Evolutionary conservation across 2,113 vertebrate genomes (phyloP), one percentile per base, ranked within the genome.

Genomic region (Corythornis madagascariensis): DNA sequence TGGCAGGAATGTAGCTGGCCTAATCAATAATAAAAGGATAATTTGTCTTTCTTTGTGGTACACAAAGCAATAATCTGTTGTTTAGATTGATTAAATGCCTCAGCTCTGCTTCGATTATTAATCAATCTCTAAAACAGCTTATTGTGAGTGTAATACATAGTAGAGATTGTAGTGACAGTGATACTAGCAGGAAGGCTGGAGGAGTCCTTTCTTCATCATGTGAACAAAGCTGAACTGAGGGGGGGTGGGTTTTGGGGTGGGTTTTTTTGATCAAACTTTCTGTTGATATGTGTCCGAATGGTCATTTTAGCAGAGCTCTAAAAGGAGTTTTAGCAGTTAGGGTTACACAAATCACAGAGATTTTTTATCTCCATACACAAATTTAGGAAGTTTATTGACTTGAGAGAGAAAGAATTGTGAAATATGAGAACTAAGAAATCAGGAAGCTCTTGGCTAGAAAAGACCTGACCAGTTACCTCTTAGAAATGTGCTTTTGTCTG

Each of bases 11-110:
- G 1, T 56, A 28, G 52, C 76, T 47, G 76, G 59, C 73, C 67
- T n/a, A 79, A 96, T 97, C 95, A 85, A 97, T 97, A 96, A 96
- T 96, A 96, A 95, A 95, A 96, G 74, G 71, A 91, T 94, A 63
- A 95, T 95, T 76, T 96, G 77, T 94, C 90, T 96, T 93, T 96
- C 95, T 95, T 93, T 96, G 83, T 96, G 69, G 89, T 79, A 74
- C 48, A 92, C 75, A 89, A 82, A 96, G 88, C 87, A 97, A 94
- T 97, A 95, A 96, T 96, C 95, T 87, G 48, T 90, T 96, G 52
- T 88, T 96, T 87, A 77, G 73, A 96, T 94, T 90, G 95, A 97
- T 96, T 96, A 96, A 95, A 95, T 56, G 88, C 93, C 94, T 90
- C 94, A 65, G 31, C 64, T 83, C 82, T 71, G 59, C n/a, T 94